Percentiles rank a stretch among this genome's conserved stretches.
Conservation (phyloP, 2,113 vertebrate species). For the Odobenus rosmarus region DNA sequence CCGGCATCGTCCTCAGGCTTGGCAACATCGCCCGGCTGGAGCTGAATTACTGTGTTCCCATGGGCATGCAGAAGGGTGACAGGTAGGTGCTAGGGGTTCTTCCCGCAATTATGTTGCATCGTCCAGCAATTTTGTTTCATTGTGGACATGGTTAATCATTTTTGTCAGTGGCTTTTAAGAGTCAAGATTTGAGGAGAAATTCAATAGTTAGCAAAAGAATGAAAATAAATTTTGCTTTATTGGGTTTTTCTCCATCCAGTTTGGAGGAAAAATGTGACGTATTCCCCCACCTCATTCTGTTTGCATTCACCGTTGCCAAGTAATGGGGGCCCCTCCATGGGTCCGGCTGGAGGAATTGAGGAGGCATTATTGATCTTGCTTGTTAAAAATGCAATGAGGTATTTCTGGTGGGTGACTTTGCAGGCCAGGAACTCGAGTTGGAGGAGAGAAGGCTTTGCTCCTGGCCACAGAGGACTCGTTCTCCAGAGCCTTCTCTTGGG, state of each 20-base stretch:
- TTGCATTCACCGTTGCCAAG: rapidly evolving
- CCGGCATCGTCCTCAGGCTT: slow-evolving; percentile 93
- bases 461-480: rapidly evolving
- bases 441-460: neutral
- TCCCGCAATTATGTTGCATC: rapidly evolving
- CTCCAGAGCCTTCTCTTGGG: neutral
- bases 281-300: rapidly evolving
- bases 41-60: slow-evolving; percentile 97
- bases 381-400: neutral
- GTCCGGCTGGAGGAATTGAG: rapidly evolving
- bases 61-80: slow-evolving; percentile 96
- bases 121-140: rapidly evolving
- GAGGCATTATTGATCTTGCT: rapidly evolving
- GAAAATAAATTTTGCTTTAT: rapidly evolving
- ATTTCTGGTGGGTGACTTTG: no score
- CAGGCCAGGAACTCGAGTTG: neutral
- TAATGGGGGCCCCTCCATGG: rapidly evolving
- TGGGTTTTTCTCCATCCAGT: neutral
- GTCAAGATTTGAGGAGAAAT: neutral
- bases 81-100: slow-evolving; percentile 83
- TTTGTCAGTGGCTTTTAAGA: neutral
- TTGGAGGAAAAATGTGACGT: neutral
- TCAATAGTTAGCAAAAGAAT: neutral
- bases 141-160: rapidly evolving
- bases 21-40: slow-evolving; percentile 98